Evolutionary conservation across 2,113 vertebrate genomes (phyloP), one percentile per base, ranked within the genome.

Genomic region (Candoia aspera): DNA sequence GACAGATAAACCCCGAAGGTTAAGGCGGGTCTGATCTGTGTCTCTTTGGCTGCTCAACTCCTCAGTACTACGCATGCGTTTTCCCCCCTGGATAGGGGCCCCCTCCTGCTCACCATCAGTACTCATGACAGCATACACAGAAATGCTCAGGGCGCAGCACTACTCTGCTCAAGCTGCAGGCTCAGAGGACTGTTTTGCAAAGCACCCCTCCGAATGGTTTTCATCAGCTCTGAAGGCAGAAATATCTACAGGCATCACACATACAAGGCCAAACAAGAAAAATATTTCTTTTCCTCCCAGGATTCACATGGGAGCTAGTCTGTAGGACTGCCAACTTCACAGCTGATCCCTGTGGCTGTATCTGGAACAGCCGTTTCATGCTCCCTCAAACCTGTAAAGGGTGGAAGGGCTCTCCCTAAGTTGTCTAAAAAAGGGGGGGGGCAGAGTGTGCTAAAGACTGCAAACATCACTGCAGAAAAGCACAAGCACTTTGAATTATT

Each of bases 231-330:
- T 89, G 57, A 23, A 53, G 89, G 23, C 21, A 37, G 54, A 88
- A 83, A 88, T 49, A 84, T 85, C 59, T 86, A 73, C 86, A 92
- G 23, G n/a, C 86, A 26, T n/a, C 42, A 62, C 83, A 84, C 42
- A 58, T 87, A 42, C 73, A 62, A 89, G 42, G 87, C 26, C 15
- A 79, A 49, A 26, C 83, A 84, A 26, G 21, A 60, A 49, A 37
- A 84, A 64, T 12, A 6, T 53, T 73, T 62, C n/a, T 53, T 91
- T 37, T 15, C 57, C 19, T 60, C 58, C 62, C 37, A 59, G 62
- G 12, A 10, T 88, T 68, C 54, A 21, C 11, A 91, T 85, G 17
- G 42, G 24, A 84, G 42, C 2, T 60, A 13, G 24, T 46, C 73
- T 90, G 54, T 58, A 83, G 26, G 26, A 11, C n/a, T 85, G 42